Evolutionary conservation across 2,113 vertebrate species (phyloP).

Genomic region (Micromys minutus): DNA sequence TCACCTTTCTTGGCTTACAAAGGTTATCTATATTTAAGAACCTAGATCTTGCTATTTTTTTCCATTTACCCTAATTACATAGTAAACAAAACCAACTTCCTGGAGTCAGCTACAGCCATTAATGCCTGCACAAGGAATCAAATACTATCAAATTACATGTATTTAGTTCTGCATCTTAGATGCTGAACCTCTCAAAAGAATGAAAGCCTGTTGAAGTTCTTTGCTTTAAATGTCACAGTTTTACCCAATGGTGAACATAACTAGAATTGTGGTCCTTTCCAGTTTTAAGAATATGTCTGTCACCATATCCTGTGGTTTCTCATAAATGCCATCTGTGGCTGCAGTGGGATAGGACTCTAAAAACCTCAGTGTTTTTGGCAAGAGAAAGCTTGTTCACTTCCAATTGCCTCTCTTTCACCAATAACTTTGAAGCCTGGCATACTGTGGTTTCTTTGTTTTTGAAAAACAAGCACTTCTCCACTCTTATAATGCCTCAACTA

Average conservation of each 20-base stretch:
- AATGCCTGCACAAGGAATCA: not conserved
- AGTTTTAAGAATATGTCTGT: conserved; percentile 23
- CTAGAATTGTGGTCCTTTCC: not conserved
- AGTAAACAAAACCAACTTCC: not conserved
- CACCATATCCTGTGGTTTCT: conserved; percentile 34
- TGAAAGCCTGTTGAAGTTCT: not conserved
- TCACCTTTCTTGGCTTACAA: not conserved
- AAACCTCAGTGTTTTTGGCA: conserved; percentile 42
- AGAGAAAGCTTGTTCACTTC: not conserved
- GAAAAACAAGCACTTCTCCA: not conserved
- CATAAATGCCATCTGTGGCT: conserved; percentile 34
- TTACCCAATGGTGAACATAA: not conserved
- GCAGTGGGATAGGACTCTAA: conserved; percentile 1
- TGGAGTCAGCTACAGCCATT: not conserved
- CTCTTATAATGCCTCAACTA: accelerated
- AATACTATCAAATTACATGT: not conserved
- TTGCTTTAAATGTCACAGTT: not conserved
- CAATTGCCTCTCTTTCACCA: not conserved
- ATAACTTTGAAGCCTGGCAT: not conserved
- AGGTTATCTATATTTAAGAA: not conserved
- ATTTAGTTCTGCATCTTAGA: not conserved
- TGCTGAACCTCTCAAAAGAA: not conserved
- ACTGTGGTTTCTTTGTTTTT: conserved; percentile 3
- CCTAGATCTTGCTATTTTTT: not conserved
- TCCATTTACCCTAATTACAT: not conserved